phyloP scores from a whole-genome alignment of 2,888 invertebrate species.

The Pollenia amentaria region DNA sequence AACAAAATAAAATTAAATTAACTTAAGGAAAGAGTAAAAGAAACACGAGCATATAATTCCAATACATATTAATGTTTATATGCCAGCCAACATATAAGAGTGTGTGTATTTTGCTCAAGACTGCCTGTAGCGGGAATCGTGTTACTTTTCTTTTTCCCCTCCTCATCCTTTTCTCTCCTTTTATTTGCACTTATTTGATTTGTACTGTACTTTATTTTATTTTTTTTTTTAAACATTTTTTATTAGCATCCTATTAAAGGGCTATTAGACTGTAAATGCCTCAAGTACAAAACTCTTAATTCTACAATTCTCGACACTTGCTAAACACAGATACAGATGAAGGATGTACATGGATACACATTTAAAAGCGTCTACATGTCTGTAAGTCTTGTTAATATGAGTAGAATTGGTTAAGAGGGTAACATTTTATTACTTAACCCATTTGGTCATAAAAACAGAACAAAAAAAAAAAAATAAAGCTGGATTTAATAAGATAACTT shows the following conservation, averaged over 20 bases:
- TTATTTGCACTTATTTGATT: constrained; percentile 57
- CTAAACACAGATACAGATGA: background rate
- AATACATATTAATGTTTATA: background rate
- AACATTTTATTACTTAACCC: constrained; percentile 17
- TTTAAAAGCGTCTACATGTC: constrained; percentile 1
- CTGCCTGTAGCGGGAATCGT: constrained; percentile 41
- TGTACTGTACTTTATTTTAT: constrained; percentile 57
- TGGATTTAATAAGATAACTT: background rate
- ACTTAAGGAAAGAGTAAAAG: background rate
- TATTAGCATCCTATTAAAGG: constrained; percentile 63
- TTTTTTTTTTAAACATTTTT: constrained; percentile 55
- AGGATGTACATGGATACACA: background rate
- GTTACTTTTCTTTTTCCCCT: background rate
- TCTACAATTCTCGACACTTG: constrained; percentile 48
- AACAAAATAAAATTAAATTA: constrained; percentile 15
- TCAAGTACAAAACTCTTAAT: constrained; percentile 68
- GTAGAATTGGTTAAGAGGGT: background rate
- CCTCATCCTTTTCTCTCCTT: background rate
- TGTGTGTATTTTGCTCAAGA: constrained; percentile 7
- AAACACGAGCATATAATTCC: constrained; percentile 1
- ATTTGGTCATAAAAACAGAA: background rate
- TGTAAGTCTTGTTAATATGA: background rate
- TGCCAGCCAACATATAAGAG: background rate
- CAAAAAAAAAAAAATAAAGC: background rate
- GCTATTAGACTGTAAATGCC: constrained; percentile 69